These are phyloP conservation scores for Drosophila ochracea DNA, from an alignment of 2,888 invertebrate genomes.

Conservation along the genomic window DNA sequence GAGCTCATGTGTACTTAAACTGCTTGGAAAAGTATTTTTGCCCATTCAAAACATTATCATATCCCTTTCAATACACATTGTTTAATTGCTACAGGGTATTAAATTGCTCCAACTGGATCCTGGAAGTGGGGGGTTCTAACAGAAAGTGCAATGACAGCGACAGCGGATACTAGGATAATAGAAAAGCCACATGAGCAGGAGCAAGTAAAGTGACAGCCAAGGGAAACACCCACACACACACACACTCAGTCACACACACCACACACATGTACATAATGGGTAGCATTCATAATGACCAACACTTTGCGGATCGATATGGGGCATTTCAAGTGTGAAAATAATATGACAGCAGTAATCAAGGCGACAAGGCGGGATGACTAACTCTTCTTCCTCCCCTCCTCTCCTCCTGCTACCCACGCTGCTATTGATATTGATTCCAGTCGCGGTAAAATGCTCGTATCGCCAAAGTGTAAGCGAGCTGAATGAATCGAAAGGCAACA, in stretches of 20 bases:
- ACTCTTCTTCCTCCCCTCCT: not conserved
- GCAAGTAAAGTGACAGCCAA: conserved; percentile 72
- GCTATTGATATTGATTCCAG: conserved; percentile 66
- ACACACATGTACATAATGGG: conserved; percentile 40
- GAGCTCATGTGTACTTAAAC: not conserved
- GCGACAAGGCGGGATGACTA: conserved; percentile 26
- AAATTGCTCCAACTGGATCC: conserved; percentile 10
- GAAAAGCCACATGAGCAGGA: conserved; percentile 54
- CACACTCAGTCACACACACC: too few relatives aligned
- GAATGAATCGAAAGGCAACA: conserved; percentile 49
- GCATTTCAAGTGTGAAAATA: conserved; percentile 77
- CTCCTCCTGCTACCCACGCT: not conserved
- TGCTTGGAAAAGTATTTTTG: not conserved
- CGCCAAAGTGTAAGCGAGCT: conserved; percentile 19
- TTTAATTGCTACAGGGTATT: conserved; percentile 7
- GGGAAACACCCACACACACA: conserved; percentile 35
- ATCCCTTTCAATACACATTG: not conserved
- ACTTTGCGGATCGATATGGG: conserved; percentile 56
- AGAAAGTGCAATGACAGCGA: conserved; percentile 36
- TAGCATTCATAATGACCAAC: conserved; percentile 66
- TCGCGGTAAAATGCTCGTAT: conserved; percentile 47
- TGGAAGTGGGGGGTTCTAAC: conserved; percentile 9
- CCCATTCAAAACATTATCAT: not conserved
- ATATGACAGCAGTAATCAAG: conserved; percentile 78
- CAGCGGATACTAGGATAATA: conserved; percentile 57